Evolutionary conservation across 2,888 invertebrate genomes (phyloP), one percentile per base, ranked within the genome.

Genomic region (Apotomis betuletana): DNA sequence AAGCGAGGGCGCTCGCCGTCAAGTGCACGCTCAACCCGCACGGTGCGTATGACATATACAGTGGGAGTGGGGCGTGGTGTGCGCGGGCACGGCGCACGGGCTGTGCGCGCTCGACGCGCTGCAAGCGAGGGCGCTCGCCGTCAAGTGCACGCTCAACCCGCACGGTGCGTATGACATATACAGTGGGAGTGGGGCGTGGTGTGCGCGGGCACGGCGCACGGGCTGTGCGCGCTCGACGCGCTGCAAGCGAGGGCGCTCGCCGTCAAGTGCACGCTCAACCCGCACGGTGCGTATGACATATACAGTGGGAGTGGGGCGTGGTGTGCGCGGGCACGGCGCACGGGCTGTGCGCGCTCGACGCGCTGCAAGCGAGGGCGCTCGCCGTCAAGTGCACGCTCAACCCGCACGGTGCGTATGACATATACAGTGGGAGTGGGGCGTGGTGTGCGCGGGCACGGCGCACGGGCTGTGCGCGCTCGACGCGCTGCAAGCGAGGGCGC

Each of bases 151-250:
- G 49, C 49, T 49, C 49, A 49, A 49, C 49, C 49, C 49, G 49
- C 49, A 49, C 49, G 49, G 49, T 49, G 10, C 49, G 49, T 41
- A 41, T 41, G 41, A 6, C 5, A 9, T 6, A 9, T 94, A 96
- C 49, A 49, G 49, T 9, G 49, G 49, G 49, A 49, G 49, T 49
- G 49, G 49, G 49, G 49, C 49, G 49, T 49, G 49, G 49, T 49
- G 49, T 49, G 49, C 49, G 49, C 49, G 49, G 49, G 49, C 49
- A 49, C 49, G 49, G 49, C 49, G 49, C 49, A 49, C 49, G 49
- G 49, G 49, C 49, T 49, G 49, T 49, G 49, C 49, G 49, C 49
- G 49, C 49, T 49, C 9, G 49, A 49, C 49, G 49, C 49, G 49
- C 49, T 49, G 49, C 49, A 49, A 9, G 49, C 9, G 49, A 6